These are phyloP conservation scores for Cylas formicarius DNA, from an alignment of 1,140 invertebrate species.

Conservation along the genomic window DNA sequence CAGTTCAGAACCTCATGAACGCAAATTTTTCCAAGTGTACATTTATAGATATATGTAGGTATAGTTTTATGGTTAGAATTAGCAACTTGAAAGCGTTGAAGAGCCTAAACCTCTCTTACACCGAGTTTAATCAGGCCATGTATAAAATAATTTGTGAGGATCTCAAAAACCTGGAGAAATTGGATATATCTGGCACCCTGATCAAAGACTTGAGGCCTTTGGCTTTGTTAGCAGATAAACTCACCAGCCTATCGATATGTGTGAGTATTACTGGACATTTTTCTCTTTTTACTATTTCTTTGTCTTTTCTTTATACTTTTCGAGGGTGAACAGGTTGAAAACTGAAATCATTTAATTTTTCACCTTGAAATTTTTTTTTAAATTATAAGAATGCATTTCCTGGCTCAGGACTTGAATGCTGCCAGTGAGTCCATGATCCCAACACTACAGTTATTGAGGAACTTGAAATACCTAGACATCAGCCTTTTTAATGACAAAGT, in stretches of 20 bases:
- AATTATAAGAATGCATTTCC: no score
- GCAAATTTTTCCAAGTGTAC: slow-evolving; percentile 61
- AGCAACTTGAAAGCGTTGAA: slow-evolving; percentile 55
- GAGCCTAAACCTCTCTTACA: slow-evolving; percentile 63
- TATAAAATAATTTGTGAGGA: slow-evolving; percentile 64
- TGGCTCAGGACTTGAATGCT: slow-evolving; percentile 25
- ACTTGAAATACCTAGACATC: slow-evolving; percentile 45
- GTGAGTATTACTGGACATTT: slow-evolving; percentile 14
- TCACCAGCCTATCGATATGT: slow-evolving; percentile 28
- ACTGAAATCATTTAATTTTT: slow-evolving; percentile 2
- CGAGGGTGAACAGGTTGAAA: no score
- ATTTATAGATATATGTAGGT: slow-evolving; percentile 52
- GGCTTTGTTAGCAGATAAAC: slow-evolving; percentile 9
- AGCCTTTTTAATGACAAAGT: slow-evolving; percentile 36
- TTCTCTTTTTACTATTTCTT: no score
- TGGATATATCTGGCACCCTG: slow-evolving; percentile 65
- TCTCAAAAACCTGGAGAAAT: slow-evolving; percentile 56
- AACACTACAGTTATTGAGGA: slow-evolving; percentile 52
- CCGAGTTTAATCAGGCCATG: slow-evolving; percentile 63
- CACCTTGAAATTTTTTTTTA: slow-evolving; percentile 13
- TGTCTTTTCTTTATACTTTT: neutral
- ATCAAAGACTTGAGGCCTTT: slow-evolving; percentile 59
- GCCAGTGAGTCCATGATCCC: slow-evolving; percentile 44
- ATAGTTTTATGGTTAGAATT: slow-evolving; percentile 45
- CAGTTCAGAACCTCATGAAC: slow-evolving; percentile 56